Base-by-base conservation (phyloP, 2,797 vertebrate genomes). In the Vireo griseus region DNA sequence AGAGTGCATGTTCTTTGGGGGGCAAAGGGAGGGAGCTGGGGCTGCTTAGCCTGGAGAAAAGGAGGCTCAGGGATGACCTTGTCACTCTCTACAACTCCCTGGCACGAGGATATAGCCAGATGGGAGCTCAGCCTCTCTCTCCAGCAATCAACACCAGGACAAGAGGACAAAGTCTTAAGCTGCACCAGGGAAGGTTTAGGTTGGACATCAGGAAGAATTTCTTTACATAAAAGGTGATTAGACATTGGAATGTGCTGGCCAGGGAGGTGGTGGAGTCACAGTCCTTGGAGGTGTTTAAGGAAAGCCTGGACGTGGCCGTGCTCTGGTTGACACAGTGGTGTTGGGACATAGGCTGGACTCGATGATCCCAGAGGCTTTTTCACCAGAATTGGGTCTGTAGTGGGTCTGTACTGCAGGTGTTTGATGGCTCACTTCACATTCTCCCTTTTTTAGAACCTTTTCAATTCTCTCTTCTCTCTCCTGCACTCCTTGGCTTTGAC, bases 331-430 rank as follows among this genome's bases (percentile, higher is more conserved):
- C n/a, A 39, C 0, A 16, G 24, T 22, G 37, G 1, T 45, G 17
- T 26, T 63, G 17, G 29, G 50, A 37, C n/a, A 45, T 1, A 15
- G 37, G 10, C 3, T 63, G 65, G 65, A 40, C 51, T 58, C 0
- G 0, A 31, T 29, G 22, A 26, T 35, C 29, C 31, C 51, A 39
- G 21, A 51, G 24, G 15, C 40, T 77, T 71, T 65, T 47, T 21
- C 65, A 31, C 8, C 33, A 1, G 0, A 31, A 57, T 1, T 19
- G n/a, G n/a, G n/a, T n/a, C n/a, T n/a, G n/a, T 24, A 65, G 29
- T 40, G 45, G 29, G 9, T 42, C 45, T 72, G 11, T 25, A 2
- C 31, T 59, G 85, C 61, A 45, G 45, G 5, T 31, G 15, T 74
- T 51, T 54, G 20, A 28, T 16, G n/a, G 16, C 19, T 78, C 39